Base-by-base conservation (phyloP, 2,113 vertebrate genomes). In the Excalfactoria chinensis region DNA sequence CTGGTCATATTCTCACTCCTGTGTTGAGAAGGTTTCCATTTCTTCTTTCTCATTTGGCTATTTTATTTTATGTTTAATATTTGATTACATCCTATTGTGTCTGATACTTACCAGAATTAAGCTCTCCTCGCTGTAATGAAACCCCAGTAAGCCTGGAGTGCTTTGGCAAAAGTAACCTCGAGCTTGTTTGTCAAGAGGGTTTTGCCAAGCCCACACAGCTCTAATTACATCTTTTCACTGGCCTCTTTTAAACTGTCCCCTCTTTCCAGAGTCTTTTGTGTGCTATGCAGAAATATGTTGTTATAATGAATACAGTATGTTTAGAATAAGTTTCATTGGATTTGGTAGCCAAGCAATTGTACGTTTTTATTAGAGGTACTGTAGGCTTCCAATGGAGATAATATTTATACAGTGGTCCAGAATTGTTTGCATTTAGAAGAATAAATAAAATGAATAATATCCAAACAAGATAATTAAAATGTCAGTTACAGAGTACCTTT, bases 361-460 rank as follows among this genome's bases (percentile, higher is more conserved):
- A 91, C 43, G 34, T 93, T 96, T 97, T 97, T 97, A 96, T 96
- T 96, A 88, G 95, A 91, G 93, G 88, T 88, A 83, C 94, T 95
- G 88, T 93, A 92, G 96, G 66, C 96, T 97, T 97, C 95, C 95
- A 97, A 68, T 75, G 95, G 96, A 92, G 97, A 96, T 96, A 97
- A 97, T 97, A 96, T 97, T 97, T 98, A 96, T 92, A 95, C 90
- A 97, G 95, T 62, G 37, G 88, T 46, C 56, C 90, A 85, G 77
- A 69, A 71, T 66, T 98, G 96, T 97, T 97, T 98, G 95, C 91
- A 77, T 94, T 97, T 91, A 85, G 82, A 91, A 95, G 96, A 96
- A 97, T 97, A 97, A 97, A 97, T 97, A 98, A 97, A 96, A 96
- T 90, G 95, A 97, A 95, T 92, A 97, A 97, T 97, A 97, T 94